A percentile compares a stretch with the other conserved stretches of the same genome.
Evolutionary conservation across 1,140 invertebrate genomes (phyloP).

Genomic region (Drosophila prosaltans): DNA sequence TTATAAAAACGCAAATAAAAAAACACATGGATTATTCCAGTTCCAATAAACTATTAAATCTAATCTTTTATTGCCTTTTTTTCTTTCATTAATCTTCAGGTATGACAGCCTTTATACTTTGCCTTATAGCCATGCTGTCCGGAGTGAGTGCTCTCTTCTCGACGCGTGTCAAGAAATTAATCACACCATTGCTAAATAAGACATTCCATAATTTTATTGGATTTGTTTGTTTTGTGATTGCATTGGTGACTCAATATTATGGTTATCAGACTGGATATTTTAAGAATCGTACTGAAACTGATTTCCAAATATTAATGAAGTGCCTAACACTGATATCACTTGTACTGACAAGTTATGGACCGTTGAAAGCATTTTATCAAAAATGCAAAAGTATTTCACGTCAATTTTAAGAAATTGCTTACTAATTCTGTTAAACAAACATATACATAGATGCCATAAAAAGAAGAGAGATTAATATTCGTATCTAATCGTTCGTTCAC

Average conservation of each 20-base stretch:
- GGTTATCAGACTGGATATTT: slow-evolving; percentile 79
- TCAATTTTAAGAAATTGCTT: slow-evolving; percentile 44
- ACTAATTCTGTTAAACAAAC: neutral
- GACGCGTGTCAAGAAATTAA: slow-evolving; percentile 53
- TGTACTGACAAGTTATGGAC: slow-evolving; percentile 62
- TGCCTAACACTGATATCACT: slow-evolving; percentile 64
- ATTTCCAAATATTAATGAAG: slow-evolving; percentile 68
- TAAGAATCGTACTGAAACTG: slow-evolving; percentile 39
- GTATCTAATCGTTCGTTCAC: slow-evolving; percentile 40
- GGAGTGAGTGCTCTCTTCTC: slow-evolving; percentile 73
- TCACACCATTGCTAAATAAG: slow-evolving; percentile 72
- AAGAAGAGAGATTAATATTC: neutral
- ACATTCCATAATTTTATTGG: slow-evolving; percentile 75
- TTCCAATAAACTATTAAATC: neutral
- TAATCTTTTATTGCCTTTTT: slow-evolving; percentile 1
- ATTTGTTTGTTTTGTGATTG: slow-evolving; percentile 68
- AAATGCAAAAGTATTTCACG: slow-evolving; percentile 49
- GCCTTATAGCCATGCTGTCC: slow-evolving; percentile 63
- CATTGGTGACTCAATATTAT: slow-evolving; percentile 72
- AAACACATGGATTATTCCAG: too few relatives aligned
- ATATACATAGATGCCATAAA: slow-evolving; percentile 5
- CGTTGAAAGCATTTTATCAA: slow-evolving; percentile 67
- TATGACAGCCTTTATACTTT: slow-evolving; percentile 64
- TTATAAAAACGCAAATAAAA: too few relatives aligned
- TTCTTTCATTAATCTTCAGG: slow-evolving; percentile 38